These are phyloP conservation scores for Neosilurus hyrtlii DNA, from an alignment of 2,797 vertebrate species.

Conservation along the genomic window DNA sequence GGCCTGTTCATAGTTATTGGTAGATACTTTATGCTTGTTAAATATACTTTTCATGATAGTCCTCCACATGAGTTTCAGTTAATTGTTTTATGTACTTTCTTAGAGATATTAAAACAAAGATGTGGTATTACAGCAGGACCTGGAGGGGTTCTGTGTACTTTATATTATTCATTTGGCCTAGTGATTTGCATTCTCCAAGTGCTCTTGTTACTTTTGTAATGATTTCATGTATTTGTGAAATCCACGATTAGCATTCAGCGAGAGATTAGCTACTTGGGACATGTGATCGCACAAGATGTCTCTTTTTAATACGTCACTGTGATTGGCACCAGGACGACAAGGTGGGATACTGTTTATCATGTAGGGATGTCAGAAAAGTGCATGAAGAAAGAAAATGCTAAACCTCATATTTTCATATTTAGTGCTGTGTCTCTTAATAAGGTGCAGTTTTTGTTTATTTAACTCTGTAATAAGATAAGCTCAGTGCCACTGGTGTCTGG, in stretches of 20 bases:
- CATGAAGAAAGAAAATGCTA: background rate
- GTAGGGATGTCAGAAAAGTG: background rate
- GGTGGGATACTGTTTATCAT: background rate
- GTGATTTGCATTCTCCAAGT: too few species aligned
- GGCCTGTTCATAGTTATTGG: background rate
- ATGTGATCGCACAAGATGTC: background rate
- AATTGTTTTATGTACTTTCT: background rate
- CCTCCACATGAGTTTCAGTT: background rate
- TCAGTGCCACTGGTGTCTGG: background rate
- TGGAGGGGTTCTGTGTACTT: too few species aligned
- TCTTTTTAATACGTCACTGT: background rate
- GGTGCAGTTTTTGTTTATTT: background rate
- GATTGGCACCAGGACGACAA: background rate
- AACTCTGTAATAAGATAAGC: background rate
- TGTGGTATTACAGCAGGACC: too few species aligned
- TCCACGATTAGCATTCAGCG: background rate
- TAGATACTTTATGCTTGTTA: background rate
- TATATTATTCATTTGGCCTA: too few species aligned
- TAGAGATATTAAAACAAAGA: background rate
- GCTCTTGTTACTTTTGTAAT: background rate
- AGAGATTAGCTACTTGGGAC: background rate
- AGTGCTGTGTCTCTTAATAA: background rate
- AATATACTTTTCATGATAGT: background rate
- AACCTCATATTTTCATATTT: conserved; percentile 13
- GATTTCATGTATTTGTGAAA: background rate